Conservation (phyloP, 1,140 invertebrate genomes). For the Drosophila bipectinata region DNA sequence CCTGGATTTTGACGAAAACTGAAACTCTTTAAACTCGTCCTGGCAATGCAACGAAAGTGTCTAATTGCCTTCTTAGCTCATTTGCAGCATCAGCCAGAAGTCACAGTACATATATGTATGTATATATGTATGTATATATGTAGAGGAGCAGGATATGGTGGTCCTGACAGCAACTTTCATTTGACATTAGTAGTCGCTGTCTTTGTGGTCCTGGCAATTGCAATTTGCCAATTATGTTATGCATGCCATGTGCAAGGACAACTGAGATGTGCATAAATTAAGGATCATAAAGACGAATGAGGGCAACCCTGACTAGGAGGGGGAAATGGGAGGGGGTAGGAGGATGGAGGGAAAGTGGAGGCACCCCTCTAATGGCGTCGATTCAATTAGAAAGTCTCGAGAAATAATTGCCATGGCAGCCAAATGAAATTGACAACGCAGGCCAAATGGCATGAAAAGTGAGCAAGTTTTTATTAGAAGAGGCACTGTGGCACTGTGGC, state of each 20-base stretch:
- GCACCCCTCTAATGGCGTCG: slow-evolving; percentile 42
- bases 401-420: slow-evolving; percentile 61
- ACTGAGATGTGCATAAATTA: slow-evolving; percentile 46
- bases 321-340: background rate
- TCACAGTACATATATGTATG: background rate
- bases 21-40: slow-evolving; percentile 5
- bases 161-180: slow-evolving; percentile 38
- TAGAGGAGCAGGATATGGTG: slow-evolving; percentile 1
- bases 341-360: no score
- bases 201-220: slow-evolving; percentile 42
- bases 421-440: slow-evolving; percentile 46
- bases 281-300: slow-evolving; percentile 21
- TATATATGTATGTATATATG: background rate
- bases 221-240: slow-evolving; percentile 49
- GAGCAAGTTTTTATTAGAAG: background rate
- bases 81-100: slow-evolving; percentile 4
- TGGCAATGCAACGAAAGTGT: slow-evolving; percentile 1
- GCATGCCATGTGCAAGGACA: slow-evolving; percentile 45
- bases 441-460: slow-evolving; percentile 22
- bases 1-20: background rate
- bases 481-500: no score
- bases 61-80: slow-evolving; percentile 34
- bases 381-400: slow-evolving; percentile 70
- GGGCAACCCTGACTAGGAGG: background rate
- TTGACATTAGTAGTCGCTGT: slow-evolving; percentile 35